A percentile compares a stretch with the other conserved stretches of the same genome.
phyloP scores from a whole-genome alignment of 1,140 invertebrate species.

The Leptinotarsa defecta region DNA sequence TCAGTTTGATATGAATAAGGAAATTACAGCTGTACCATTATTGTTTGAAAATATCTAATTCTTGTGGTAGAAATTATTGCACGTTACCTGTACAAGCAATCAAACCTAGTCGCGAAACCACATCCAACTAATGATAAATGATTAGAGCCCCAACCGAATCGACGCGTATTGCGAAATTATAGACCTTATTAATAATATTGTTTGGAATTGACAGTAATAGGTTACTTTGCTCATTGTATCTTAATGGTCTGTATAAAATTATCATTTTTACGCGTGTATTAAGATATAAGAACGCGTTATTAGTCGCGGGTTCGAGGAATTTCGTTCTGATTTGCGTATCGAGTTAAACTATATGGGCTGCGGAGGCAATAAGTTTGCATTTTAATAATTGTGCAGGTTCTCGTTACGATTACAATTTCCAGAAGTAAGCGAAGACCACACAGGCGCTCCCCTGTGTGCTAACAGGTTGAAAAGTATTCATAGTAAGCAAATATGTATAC shows the following conservation, averaged over 20 bases:
- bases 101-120: neutral
- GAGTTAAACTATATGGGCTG: slow-evolving; percentile 5
- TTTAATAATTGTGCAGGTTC: slow-evolving; percentile 8
- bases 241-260: neutral
- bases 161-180: slow-evolving; percentile 13
- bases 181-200: slow-evolving; percentile 10
- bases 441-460: neutral
- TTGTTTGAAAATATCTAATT: neutral
- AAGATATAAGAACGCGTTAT: slow-evolving; percentile 10
- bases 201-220: slow-evolving; percentile 3
- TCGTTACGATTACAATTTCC: neutral
- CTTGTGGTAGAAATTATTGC: neutral
- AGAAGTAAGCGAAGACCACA: neutral
- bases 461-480: too few relatives aligned
- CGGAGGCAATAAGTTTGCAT: slow-evolving; percentile 9
- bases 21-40: neutral
- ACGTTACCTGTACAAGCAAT: neutral
- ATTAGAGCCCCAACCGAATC: slow-evolving; percentile 8
- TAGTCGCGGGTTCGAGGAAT: slow-evolving; percentile 2
- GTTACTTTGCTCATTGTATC: slow-evolving; percentile 12
- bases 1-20: too few relatives aligned
- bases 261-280: slow-evolving; percentile 10
- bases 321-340: slow-evolving; percentile 11
- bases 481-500: too few relatives aligned
- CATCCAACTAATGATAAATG: slow-evolving; percentile 14